Evolutionary conservation across 2,113 vertebrate genomes (phyloP).

Genomic region (Gila orcuttii): DNA sequence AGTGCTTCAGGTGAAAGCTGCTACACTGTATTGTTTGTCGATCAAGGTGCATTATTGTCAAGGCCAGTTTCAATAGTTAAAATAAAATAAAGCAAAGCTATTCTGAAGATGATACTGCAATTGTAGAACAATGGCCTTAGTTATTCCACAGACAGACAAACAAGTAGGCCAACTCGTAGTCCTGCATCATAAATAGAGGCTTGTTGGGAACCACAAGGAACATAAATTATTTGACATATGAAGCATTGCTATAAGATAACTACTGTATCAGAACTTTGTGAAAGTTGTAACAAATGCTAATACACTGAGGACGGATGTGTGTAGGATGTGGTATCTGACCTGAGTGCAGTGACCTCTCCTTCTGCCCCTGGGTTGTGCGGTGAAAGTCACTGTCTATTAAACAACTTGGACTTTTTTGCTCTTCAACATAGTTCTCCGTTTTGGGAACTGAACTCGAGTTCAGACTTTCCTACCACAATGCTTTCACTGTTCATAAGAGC

Average conservation of each 20-base stretch:
- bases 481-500: not conserved
- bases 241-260: not conserved
- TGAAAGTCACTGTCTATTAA: conserved; percentile 21
- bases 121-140: not conserved
- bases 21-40: not conserved
- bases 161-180: no score
- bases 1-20: not conserved
- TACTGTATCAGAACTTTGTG: not conserved
- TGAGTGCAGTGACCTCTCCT: conserved; percentile 1
- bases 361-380: not conserved
- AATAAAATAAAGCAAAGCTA: conserved; percentile 2
- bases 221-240: not conserved
- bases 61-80: not conserved
- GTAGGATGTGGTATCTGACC: conserved; percentile 18
- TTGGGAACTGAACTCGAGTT: conserved; percentile 9
- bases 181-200: not conserved
- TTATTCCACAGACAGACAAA: not conserved
- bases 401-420: conserved; percentile 20
- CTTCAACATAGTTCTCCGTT: not conserved
- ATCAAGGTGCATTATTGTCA: not conserved
- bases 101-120: not conserved
- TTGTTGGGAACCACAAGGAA: not conserved
- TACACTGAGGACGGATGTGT: not conserved
- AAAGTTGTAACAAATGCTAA: not conserved
- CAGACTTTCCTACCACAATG: not conserved